These are phyloP conservation scores for Ceratitis capitata DNA, from an alignment of 1,140 invertebrate species.

Conservation along the genomic window DNA sequence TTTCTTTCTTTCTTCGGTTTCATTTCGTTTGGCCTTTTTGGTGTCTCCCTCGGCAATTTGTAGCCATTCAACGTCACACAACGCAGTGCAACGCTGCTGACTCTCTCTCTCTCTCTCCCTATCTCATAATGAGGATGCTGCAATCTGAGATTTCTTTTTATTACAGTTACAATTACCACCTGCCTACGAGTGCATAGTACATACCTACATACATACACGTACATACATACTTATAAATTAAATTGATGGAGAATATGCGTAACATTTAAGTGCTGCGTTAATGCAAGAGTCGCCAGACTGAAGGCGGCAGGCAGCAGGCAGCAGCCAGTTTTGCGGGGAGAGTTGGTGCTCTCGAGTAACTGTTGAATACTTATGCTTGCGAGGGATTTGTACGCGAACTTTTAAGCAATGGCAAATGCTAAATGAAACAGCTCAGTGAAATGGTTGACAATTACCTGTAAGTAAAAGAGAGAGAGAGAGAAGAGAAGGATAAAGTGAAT, in stretches of 20 bases:
- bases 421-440: background rate
- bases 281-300: background rate
- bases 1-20: background rate
- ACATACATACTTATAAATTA: background rate
- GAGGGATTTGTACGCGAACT: constrained; percentile 5
- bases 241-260: constrained; percentile 20
- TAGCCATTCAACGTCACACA: background rate
- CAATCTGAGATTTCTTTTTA: background rate
- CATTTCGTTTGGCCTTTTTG: background rate
- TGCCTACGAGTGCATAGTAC: background rate
- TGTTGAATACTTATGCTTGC: constrained; percentile 33
- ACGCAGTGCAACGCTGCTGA: background rate
- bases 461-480: background rate
- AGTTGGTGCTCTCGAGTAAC: background rate
- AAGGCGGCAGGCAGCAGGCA: background rate
- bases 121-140: background rate
- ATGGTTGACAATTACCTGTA: constrained; percentile 28
- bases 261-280: constrained; percentile 19
- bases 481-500: background rate
- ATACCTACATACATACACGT: background rate
- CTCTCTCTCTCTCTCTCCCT: background rate
- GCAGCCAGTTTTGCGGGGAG: background rate
- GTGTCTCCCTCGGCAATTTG: background rate
- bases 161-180: background rate
- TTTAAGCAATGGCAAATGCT: constrained; percentile 30